Conservation (phyloP, 2,113 vertebrate genomes). For the Cyprinodon tularosa region DNA sequence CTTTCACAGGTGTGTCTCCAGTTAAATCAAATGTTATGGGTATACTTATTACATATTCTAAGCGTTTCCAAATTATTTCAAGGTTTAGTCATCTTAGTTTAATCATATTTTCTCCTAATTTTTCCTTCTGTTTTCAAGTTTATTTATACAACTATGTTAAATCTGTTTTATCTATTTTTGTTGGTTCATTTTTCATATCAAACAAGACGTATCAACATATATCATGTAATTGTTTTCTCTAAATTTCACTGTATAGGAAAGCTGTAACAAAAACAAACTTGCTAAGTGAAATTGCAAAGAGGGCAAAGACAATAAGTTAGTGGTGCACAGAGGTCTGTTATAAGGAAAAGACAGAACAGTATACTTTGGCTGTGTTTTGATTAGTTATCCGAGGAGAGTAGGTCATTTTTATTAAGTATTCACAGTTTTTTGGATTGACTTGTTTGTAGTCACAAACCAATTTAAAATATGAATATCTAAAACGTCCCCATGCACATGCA, state of each 20-base stretch:
- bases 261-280: slow-evolving; percentile 10
- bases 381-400: slow-evolving; percentile 14
- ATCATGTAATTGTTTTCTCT: neutral
- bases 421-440: slow-evolving; percentile 61
- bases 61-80: neutral
- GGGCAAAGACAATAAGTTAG: slow-evolving; percentile 18
- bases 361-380: slow-evolving; percentile 12
- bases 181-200: neutral
- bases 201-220: neutral
- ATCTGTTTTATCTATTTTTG: no score
- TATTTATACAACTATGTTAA: no score
- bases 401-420: slow-evolving; percentile 26
- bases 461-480: slow-evolving; percentile 27
- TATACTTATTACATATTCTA: no score
- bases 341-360: slow-evolving; percentile 13
- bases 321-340: neutral
- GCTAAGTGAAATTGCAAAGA: slow-evolving; percentile 1
- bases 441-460: neutral
- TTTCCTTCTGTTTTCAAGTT: neutral
- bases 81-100: neutral
- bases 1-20: neutral
- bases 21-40: neutral
- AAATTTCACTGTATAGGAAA: neutral
- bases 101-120: neutral
- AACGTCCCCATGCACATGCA: slow-evolving; percentile 49